Base-by-base conservation (phyloP, 2,888 invertebrate species). In the Amiota communis region DNA sequence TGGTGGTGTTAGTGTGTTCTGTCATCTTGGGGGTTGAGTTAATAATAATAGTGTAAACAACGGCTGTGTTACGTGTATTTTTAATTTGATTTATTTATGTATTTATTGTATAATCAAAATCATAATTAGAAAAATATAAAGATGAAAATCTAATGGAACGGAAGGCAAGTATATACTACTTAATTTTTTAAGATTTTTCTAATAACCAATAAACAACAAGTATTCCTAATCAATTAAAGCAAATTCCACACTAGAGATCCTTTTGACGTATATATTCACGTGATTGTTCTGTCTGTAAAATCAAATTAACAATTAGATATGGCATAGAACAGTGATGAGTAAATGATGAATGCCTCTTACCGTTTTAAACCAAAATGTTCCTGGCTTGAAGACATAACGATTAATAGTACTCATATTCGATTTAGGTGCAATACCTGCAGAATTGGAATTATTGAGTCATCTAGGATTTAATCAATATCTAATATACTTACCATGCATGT, bases 301-400 rank as follows among this genome's bases (percentile, higher is more conserved):
- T 13, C 12, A 20, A 17, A 70, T 13, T 20, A 9, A 48, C 1
- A 36, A 13, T 17, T 64, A n/a, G 1, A n/a, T 53, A 63, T n/a
- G n/a, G n/a, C n/a, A n/a, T 15, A 36, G 47, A 71, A 49, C 3
- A 63, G 47, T 20, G 10, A 15, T 15, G n/a, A 11, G 8, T 46
- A 1, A 13, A 3, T 20, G 15, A 91, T n/a, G n/a, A n/a, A n/a
- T n/a, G n/a, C n/a, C n/a, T n/a, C 93, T 91, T 91, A 97, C 96
- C 75, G 94, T 92, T 76, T 94, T 94, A 91, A 97, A 97, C 96
- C 97, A 97, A 82, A 92, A 93, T 0, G 94, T 93, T 75, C 93
- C 91, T n/a, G 93, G 93, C 85, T 90, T 93, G 84, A 96, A 97
- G 76, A 96, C 92, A 75, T 92, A 80, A 72, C 92, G 91, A 6